A percentile compares a stretch with the other conserved stretches of the same genome.
Conservation (phyloP, 2,888 invertebrate species). For the Leptura quadrifasciata region DNA sequence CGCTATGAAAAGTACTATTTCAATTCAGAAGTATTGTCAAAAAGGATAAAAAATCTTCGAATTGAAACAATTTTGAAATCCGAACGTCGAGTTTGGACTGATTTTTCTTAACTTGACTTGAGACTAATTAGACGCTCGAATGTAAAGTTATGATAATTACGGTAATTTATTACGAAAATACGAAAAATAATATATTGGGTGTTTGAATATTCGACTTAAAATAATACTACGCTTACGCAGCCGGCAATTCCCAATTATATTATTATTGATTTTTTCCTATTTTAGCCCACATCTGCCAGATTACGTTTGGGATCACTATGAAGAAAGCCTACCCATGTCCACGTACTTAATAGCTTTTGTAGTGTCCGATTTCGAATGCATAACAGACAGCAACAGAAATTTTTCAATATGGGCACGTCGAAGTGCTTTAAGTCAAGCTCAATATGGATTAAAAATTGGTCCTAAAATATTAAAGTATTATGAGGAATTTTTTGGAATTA, state of each 20-base stretch:
- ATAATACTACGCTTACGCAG: neutral
- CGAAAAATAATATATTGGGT: neutral
- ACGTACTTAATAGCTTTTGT: slow-evolving; percentile 92
- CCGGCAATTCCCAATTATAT: neutral
- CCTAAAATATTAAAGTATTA: slow-evolving; percentile 83
- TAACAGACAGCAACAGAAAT: slow-evolving; percentile 75
- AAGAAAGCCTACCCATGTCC: slow-evolving; percentile 89
- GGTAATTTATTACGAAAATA: no score
- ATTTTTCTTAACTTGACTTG: no score
- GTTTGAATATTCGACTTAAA: neutral
- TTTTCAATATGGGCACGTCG: slow-evolving; percentile 84
- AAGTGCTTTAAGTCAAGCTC: slow-evolving; percentile 83
- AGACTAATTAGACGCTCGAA: no score
- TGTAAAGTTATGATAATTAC: no score
- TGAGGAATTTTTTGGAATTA: slow-evolving; percentile 84
- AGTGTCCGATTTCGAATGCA: slow-evolving; percentile 84
- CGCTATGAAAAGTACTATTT: no score
- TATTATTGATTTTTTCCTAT: slow-evolving; percentile 32
- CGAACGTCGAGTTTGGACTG: no score
- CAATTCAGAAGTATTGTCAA: no score
- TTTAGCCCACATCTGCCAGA: slow-evolving; percentile 77
- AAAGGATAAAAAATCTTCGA: no score
- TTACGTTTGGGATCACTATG: slow-evolving; percentile 87
- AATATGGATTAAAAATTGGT: slow-evolving; percentile 85
- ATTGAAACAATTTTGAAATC: no score